A percentile compares a stretch with the other conserved stretches of the same genome.
Conservation (phyloP, 2,888 invertebrate genomes). For the Rhimphoctona megacephalus region DNA sequence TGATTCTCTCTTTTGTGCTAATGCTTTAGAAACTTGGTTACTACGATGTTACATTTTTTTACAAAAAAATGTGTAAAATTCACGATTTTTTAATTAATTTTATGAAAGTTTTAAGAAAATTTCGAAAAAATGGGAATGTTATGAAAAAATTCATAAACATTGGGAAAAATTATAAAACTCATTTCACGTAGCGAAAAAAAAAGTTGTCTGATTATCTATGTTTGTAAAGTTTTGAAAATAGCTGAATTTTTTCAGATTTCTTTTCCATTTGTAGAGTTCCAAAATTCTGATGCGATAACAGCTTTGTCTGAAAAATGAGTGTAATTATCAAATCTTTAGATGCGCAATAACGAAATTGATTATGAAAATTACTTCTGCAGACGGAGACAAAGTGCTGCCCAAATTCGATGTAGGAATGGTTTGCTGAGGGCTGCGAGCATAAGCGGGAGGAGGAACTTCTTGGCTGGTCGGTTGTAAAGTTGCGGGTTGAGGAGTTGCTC, state of each 20-base stretch:
- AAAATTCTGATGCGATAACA: background rate
- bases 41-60: background rate
- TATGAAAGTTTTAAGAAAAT: no score
- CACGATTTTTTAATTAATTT: no score
- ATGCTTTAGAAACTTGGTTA: background rate
- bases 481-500: slow-evolving; percentile 88
- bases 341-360: background rate
- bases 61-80: no score
- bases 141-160: no score
- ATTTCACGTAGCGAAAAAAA: background rate
- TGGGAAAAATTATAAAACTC: no score
- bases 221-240: background rate
- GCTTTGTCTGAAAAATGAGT: background rate
- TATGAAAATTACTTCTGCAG: slow-evolving; percentile 74
- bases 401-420: slow-evolving; percentile 80
- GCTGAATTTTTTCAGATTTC: background rate
- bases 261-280: background rate
- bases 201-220: background rate
- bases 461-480: slow-evolving; percentile 93
- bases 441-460: slow-evolving; percentile 86
- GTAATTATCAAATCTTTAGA: background rate
- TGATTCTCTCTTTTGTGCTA: no score
- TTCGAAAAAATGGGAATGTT: no score
- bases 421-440: slow-evolving; percentile 88
- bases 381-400: slow-evolving; percentile 77